Base-by-base conservation (phyloP, 2,113 vertebrate genomes). In the Anhinga anhinga region DNA sequence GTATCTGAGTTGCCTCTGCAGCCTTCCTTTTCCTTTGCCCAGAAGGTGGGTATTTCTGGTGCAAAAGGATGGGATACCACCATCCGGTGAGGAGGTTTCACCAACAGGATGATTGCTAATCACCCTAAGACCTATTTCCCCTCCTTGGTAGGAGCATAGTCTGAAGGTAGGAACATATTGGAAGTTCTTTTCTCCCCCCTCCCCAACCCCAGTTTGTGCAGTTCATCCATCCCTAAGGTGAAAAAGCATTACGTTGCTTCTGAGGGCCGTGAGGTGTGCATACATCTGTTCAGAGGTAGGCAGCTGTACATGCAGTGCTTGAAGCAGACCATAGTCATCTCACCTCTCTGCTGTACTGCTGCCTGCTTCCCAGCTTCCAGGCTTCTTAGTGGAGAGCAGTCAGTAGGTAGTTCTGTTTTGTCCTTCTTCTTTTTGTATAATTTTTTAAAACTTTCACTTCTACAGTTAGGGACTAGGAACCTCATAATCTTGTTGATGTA, bases 201-300 rank as follows among this genome's bases (percentile, higher is more conserved):
- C 32, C 16, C 13, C 63, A 71, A 50, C 27, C 62, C 26, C 4
- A 2, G 3, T 30, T 40, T 59, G 66, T 66, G 38, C 52, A 52
- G 19, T 59, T 47, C 30, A 13, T 47, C 53, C 76, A 53, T 40
- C 38, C 52, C 38, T 47, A n/a, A 45, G 0, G 1, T 67, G 38
- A 30, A 29, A 45, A 86, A 86, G 29, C 50, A 66, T 4, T 14
- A 25, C 0, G 0, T 23, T 29, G 27, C 34, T 38, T 78, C 44
- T 86, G 59, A 59, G 52, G 34, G 29, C 27, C 1, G 0, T 26
- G 52, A 52, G 38, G 50, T 45, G 10, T 1, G 0, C 1, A 1
- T 38, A 16, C 32, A 10, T 72, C 36, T 80, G 13, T 23, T 65
- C 21, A 25, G 38, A 73, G 34, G 16, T 36, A 10, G 44, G 32